phyloP scores from a whole-genome alignment of 2,113 vertebrate species.

The Zapus hudsonius region DNA sequence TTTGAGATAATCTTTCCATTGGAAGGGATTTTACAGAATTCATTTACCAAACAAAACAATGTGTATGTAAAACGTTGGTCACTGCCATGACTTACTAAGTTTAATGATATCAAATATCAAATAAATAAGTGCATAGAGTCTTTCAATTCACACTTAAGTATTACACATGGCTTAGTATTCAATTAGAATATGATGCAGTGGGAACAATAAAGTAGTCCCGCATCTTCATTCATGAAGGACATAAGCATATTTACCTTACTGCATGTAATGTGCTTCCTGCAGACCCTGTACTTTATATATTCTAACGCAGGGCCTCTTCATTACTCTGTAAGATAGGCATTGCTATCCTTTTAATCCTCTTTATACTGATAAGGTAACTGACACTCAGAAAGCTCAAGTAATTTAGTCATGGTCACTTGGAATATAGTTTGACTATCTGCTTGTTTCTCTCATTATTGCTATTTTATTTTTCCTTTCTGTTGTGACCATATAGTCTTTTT shows the following conservation, averaged over 20 bases:
- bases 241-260: background rate
- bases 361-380: background rate
- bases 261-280: background rate
- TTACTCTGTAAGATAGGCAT: background rate
- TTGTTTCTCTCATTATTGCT: background rate
- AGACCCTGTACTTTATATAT: background rate
- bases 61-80: background rate
- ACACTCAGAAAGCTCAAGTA: background rate
- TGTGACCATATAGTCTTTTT: background rate
- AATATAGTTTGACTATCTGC: background rate
- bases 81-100: background rate
- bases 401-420: background rate
- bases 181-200: background rate
- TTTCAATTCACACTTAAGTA: background rate
- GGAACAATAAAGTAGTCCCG: background rate
- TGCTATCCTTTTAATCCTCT: background rate
- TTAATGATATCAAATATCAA: background rate
- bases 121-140: background rate
- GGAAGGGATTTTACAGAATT: background rate
- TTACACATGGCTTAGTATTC: background rate
- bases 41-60: background rate
- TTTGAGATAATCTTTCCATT: background rate
- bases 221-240: background rate
- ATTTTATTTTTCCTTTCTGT: background rate
- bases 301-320: background rate